A percentile compares a stretch with the other conserved stretches of the same genome.
Evolutionary conservation across 2,797 vertebrate genomes (phyloP).

Genomic region (Oryzias sinensis): DNA sequence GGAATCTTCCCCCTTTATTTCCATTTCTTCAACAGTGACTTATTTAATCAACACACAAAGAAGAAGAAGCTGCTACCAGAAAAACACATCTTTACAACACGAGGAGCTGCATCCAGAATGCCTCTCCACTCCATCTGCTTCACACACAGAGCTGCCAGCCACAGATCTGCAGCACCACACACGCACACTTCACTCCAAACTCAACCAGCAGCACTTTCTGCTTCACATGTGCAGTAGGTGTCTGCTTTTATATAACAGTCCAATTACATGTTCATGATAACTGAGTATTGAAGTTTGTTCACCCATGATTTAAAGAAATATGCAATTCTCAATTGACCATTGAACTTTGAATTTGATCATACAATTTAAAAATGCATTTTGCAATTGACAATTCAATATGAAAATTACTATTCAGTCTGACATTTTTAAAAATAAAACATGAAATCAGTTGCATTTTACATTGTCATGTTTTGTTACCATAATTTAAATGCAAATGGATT

Average conservation of each 20-base stretch:
- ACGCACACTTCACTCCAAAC: conserved; percentile 6
- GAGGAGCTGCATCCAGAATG: conserved; percentile 49
- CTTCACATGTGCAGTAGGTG: background rate
- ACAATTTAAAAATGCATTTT: too few relatives aligned
- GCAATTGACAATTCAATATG: too few relatives aligned
- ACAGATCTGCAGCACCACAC: conserved; percentile 29
- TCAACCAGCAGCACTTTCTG: conserved; percentile 8
- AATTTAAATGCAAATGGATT: too few relatives aligned
- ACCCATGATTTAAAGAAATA: too few relatives aligned
- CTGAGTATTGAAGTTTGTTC: too few relatives aligned
- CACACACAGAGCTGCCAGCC: conserved; percentile 47
- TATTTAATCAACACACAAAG: conserved; percentile 43
- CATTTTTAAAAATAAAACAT: too few relatives aligned
- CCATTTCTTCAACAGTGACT: conserved; percentile 16
- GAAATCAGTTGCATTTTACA: too few relatives aligned
- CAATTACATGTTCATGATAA: background rate
- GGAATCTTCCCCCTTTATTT: too few relatives aligned
- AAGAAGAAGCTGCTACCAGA: conserved; percentile 27
- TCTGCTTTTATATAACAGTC: background rate
- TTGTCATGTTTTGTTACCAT: too few relatives aligned
- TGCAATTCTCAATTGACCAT: too few relatives aligned
- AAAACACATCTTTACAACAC: conserved; percentile 42
- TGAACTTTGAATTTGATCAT: too few relatives aligned
- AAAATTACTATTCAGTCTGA: too few relatives aligned
- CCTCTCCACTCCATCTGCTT: conserved; percentile 64